Evolutionary conservation across 2,797 vertebrate species (phyloP).

Genomic region (Dicrostonyx torquatus): DNA sequence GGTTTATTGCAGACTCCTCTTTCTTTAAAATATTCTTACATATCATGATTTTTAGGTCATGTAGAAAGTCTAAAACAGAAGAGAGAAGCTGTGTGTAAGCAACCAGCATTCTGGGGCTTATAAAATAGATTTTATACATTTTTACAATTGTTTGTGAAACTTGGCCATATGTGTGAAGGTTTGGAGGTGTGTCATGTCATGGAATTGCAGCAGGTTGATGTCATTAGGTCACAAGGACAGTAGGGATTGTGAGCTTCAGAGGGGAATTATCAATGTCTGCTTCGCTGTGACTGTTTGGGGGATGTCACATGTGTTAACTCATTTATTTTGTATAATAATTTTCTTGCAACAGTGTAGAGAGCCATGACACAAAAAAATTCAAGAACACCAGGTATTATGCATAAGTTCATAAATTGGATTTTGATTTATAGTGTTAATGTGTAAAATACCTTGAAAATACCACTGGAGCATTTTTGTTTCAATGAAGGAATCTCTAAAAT

Average conservation of each 20-base stretch:
- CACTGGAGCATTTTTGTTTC: background rate
- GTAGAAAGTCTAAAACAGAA: background rate
- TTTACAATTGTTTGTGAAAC: background rate
- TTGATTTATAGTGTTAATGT: background rate
- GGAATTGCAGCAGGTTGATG: background rate
- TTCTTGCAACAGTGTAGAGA: background rate
- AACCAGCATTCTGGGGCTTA: background rate
- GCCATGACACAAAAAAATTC: background rate
- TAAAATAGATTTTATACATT: background rate
- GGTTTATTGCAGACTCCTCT: background rate
- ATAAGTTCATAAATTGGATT: background rate
- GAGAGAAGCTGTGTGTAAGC: background rate
- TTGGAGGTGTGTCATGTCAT: background rate
- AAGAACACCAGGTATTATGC: background rate
- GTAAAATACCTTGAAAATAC: conserved; percentile 40
- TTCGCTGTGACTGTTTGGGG: too few species aligned
- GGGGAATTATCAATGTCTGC: background rate
- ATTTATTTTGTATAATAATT: background rate
- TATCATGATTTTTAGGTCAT: background rate
- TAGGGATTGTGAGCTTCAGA: background rate
- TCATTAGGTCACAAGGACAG: background rate
- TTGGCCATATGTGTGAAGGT: background rate
- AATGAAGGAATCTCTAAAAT: background rate
- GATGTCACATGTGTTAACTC: background rate
- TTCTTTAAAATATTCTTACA: background rate